A percentile compares a stretch with the other conserved stretches of the same genome.
These are phyloP conservation scores for Diplosoma virens DNA, from an alignment of 23 tunicate genomes.

Conservation along the genomic window DNA sequence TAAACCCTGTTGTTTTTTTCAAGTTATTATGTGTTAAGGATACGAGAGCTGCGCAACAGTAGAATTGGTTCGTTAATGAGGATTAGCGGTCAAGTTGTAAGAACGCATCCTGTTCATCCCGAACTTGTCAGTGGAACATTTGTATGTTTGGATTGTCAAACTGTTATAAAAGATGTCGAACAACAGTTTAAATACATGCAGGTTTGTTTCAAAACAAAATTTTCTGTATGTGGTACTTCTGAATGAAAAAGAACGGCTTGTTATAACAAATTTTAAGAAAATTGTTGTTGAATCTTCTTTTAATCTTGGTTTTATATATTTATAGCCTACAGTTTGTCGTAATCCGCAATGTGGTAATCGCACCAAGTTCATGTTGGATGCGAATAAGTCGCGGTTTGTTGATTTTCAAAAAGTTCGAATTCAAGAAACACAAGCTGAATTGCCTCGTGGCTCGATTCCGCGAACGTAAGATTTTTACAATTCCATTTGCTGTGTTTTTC, in stretches of 20 bases:
- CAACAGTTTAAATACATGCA: conserved; percentile 97
- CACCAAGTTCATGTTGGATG: conserved; percentile 68
- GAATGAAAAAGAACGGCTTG: too few species aligned
- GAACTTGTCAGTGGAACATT: conserved; percentile 91
- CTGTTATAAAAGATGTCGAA: conserved; percentile 76
- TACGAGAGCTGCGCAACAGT: conserved; percentile 77
- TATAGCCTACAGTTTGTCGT: conserved; percentile 81
- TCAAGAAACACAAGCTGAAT: conserved; percentile 92
- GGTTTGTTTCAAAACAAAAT: too few species aligned
- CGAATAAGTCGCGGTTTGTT: conserved; percentile 81
- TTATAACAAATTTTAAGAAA: neutral
- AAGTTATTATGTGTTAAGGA: conserved; percentile 27
- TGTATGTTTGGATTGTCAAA: conserved; percentile 85
- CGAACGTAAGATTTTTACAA: conserved; percentile 50
- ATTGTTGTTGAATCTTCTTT: neutral
- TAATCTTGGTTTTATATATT: neutral
- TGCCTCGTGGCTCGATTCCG: conserved; percentile 94
- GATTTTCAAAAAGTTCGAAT: conserved; percentile 97
- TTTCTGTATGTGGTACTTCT: too few species aligned
- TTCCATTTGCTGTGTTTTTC: too few species aligned
- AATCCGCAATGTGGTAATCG: conserved; percentile 98
- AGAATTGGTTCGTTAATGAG: conserved; percentile 83
- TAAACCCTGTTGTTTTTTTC: too few species aligned
- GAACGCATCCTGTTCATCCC: conserved; percentile 99
- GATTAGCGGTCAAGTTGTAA: conserved; percentile 96